A percentile compares a stretch with the other conserved stretches of the same genome.
phyloP scores from a whole-genome alignment of 2,797 vertebrate genomes.

The Eutrigla gurnardus region DNA sequence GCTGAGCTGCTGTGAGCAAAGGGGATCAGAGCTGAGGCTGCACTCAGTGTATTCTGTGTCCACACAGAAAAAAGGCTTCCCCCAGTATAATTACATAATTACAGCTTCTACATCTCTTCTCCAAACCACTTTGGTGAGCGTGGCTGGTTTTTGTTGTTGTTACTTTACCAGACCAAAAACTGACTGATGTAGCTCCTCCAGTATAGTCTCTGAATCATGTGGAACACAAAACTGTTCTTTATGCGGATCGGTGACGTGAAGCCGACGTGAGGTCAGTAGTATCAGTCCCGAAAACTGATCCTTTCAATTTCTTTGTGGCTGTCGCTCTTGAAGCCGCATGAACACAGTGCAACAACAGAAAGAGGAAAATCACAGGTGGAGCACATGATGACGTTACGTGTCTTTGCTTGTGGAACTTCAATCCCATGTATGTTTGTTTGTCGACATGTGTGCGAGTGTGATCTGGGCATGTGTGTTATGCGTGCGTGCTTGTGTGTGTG shows the following conservation, averaged over 20 bases:
- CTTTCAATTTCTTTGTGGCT: constrained; percentile 8
- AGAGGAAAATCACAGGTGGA: constrained; percentile 28
- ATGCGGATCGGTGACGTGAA: not conserved
- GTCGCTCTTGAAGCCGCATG: constrained; percentile 21
- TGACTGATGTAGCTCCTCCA: not conserved
- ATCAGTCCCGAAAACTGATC: not conserved
- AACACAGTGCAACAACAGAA: constrained; percentile 22
- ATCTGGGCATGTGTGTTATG: constrained; percentile 30
- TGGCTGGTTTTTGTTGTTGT: not conserved
- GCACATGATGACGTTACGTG: constrained; percentile 37
- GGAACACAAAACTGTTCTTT: not conserved
- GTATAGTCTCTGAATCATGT: not conserved
- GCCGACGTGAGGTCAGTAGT: not conserved
- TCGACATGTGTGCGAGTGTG: constrained; percentile 33
- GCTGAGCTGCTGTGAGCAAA: constrained; percentile 26
- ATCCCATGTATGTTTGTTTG: constrained; percentile 55
- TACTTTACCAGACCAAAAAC: not conserved
- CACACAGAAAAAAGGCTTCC: constrained; percentile 41
- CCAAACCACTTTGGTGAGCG: constrained; percentile 32
- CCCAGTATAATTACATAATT: constrained; percentile 33
- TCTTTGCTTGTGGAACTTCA: constrained; percentile 46
- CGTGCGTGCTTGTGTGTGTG: constrained; percentile 22
- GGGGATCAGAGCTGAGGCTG: constrained; percentile 6
- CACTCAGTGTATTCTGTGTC: constrained; percentile 22
- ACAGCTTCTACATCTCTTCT: constrained; percentile 40